These are phyloP conservation scores for Gandaritis pyraliata DNA, from an alignment of 2,888 invertebrate genomes.

Conservation along the genomic window DNA sequence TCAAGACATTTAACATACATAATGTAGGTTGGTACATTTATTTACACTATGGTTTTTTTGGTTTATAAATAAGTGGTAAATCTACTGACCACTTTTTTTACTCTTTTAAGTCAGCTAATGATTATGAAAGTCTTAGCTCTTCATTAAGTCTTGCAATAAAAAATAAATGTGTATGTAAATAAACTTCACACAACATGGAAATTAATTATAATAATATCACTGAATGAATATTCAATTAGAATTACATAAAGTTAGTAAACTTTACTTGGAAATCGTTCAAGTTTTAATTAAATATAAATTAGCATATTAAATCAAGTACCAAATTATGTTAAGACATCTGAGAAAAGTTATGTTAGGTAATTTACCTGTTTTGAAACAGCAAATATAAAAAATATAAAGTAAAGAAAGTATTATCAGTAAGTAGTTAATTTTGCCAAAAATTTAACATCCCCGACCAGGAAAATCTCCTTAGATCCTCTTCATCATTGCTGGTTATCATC, in stretches of 20 bases:
- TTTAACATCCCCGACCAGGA: too few relatives aligned
- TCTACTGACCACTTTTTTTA: too few relatives aligned
- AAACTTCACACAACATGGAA: constrained; percentile 6
- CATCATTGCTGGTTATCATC: too few relatives aligned
- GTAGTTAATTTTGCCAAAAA: too few relatives aligned
- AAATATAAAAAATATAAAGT: too few relatives aligned
- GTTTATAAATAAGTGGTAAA: too few relatives aligned
- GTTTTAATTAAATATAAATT: constrained; percentile 35
- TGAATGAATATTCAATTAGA: constrained; percentile 33
- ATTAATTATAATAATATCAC: constrained; percentile 14
- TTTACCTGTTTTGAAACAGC: not conserved
- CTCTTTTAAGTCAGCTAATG: too few relatives aligned
- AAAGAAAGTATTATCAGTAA: not conserved
- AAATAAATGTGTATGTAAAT: not conserved
- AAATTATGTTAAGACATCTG: constrained; percentile 1
- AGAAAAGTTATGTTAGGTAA: not conserved
- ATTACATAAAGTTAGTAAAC: constrained; percentile 29
- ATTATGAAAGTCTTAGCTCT: not conserved
- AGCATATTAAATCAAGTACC: constrained; percentile 20
- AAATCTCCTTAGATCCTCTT: too few relatives aligned
- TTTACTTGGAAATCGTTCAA: constrained; percentile 28
- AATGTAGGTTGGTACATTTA: too few relatives aligned
- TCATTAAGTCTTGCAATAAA: not conserved
- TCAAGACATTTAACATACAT: too few relatives aligned
- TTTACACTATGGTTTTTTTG: too few relatives aligned